Evolutionary conservation across 2,888 invertebrate genomes (phyloP), one percentile per base, ranked within the genome.

Genomic region (Eurois occulta): DNA sequence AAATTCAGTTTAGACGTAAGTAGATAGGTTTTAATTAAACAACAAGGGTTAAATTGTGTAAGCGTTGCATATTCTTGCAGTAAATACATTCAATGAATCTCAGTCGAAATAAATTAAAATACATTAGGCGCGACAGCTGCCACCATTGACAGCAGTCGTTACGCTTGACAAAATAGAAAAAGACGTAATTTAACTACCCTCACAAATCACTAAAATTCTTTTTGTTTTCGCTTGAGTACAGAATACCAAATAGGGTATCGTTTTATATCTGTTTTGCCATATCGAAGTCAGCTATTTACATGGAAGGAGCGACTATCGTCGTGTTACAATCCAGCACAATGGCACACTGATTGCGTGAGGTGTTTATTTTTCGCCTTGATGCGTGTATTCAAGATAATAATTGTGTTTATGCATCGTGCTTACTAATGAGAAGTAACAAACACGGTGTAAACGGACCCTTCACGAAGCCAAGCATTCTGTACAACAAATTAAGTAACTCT

Each of bases 161-260:
- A 76, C 77, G 77, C 69, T 81, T 84, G 80, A 80, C 83, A 80
- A 85, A 85, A 85, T 81, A 79, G 80, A 85, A 86, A 87, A 81
- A 83, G 71, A 87, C 78, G 66, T 83, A 73, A 81, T 84, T 83
- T 81, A 87, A 83, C 85, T 85, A 75, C 81, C 75, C 77, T 81
- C 81, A 87, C 80, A 87, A 87, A 88, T 88, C 83, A 85, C 80
- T 80, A 77, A 85, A 80, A 87, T 80, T 84, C 71, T 82, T 87
- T 87, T 87, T 86, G 79, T 87, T 85, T 82, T 75, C 58, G 21
- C 16, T 70, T 62, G 62, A 75, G 52, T n/a, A 72, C 65, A 43
- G 86, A 78, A 79, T 80, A 76, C 55, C 52, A 70, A 84, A 81
- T 65, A 48, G 52, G 77, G 70, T 78, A 72, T 64, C 55, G 55